phyloP scores from a whole-genome alignment of 2,113 vertebrate genomes.

The Cynocephalus volans region DNA sequence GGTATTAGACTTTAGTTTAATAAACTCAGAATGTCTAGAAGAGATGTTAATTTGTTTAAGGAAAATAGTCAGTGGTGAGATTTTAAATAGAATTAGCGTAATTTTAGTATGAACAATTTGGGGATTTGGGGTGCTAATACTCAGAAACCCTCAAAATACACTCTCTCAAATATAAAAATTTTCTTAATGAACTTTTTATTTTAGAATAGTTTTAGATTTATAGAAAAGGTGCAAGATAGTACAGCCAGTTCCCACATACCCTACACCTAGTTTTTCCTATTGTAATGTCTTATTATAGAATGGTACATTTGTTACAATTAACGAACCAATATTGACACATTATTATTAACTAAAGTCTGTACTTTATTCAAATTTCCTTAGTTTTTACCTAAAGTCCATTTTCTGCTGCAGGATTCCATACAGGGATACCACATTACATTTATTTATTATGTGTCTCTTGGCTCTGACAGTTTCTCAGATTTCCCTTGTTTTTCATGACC shows the following conservation, averaged over 20 bases:
- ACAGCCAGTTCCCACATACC: background rate
- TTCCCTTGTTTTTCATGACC: background rate
- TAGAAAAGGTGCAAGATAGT: background rate
- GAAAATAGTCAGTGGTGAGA: background rate
- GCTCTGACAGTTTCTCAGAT: background rate
- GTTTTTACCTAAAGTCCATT: background rate
- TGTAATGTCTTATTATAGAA: background rate
- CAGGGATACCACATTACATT: background rate
- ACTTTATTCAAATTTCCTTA: background rate
- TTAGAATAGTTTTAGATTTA: background rate
- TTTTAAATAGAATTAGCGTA: background rate
- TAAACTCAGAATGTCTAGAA: background rate
- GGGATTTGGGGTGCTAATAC: background rate
- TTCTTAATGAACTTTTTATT: background rate
- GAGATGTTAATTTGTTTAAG: background rate
- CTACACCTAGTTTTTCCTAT: background rate
- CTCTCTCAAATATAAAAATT: background rate
- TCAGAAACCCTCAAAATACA: constrained; percentile 10
- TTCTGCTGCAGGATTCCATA: background rate
- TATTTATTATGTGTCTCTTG: too few relatives aligned
- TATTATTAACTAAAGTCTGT: background rate
- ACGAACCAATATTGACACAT: background rate
- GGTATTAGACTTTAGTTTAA: background rate
- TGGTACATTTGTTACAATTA: background rate
- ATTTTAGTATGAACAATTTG: background rate